Evolutionary conservation across 2,888 invertebrate genomes (phyloP), one percentile per base, ranked within the genome.

Genomic region (Lordiphosa andalusiaca): DNA sequence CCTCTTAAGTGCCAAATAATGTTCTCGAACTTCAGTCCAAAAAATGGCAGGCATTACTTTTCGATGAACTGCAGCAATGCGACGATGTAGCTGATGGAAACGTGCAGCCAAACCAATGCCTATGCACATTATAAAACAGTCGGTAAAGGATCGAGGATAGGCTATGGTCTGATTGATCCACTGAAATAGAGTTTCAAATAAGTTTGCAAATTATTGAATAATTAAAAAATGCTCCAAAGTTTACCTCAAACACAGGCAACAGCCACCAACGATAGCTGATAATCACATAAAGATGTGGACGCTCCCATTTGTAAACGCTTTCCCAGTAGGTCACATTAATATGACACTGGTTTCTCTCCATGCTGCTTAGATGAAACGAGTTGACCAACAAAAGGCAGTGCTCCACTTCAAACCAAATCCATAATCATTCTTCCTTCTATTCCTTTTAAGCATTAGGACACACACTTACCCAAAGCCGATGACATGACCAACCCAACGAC

Each of bases 121-220:
- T 39, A 94, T 90, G 35, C 94, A 86, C 71, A 94, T 93, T 10
- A 94, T 92, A 49, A 94, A 92, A 53, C 93, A 88, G 73, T 94
- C 94, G 73, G 93, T 93, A 54, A 93, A 94, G 70, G 93, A 93
- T 92, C 94, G 94, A 0, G 93, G 90, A 67, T 93, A 92, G 0
- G 94, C 94, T 19, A 93, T 91, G 0, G 86, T 84, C 41, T 88
- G 55, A 59, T 87, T 89, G 2, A 84, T 64, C 84, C 86, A 89
- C 87, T 89, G 44, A 16, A 61, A 62, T 7, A 1, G 5, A n/a
- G 6, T 4, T 6, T 6, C n/a, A 21, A 0, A 36, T 19, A 2
- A 36, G 2, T 0, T 25, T 7, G 6, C 2, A 3, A 25, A 7
- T 7, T 25, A 1, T 7, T 3, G 0, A 6, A 25, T 3, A 2